Conservation (phyloP, 2,888 invertebrate species). For the Amblyjoppa proteus region DNA sequence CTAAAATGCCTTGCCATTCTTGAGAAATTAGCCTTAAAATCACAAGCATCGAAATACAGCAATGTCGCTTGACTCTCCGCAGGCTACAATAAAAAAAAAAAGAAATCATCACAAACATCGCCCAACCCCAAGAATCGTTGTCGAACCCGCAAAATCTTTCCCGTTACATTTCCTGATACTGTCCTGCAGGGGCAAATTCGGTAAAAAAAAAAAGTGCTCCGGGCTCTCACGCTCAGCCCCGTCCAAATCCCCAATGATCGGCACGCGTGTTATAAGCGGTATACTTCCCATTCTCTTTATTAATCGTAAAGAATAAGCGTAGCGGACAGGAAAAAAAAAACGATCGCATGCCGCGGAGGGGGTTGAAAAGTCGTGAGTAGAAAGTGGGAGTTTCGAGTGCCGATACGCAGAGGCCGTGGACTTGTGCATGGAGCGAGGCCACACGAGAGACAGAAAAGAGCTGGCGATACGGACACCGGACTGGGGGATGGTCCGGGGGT, state of each 20-base stretch:
- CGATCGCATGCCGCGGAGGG: constrained; percentile 9
- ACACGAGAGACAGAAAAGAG: constrained; percentile 36
- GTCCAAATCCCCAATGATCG: constrained; percentile 57
- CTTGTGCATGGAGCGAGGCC: constrained; percentile 31
- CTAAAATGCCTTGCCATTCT: background rate
- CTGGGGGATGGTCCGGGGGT: constrained; percentile 32
- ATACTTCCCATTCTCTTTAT: constrained; percentile 30
- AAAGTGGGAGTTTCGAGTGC: constrained; percentile 58
- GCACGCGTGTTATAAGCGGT: constrained; percentile 54
- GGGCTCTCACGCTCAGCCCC: constrained; percentile 27
- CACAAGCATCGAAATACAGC: background rate
- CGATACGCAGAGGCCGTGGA: constrained; percentile 49
- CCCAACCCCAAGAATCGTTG: background rate
- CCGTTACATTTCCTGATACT: constrained; percentile 8
- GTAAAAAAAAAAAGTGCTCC: constrained; percentile 21
- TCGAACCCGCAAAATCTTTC: constrained; percentile 34
- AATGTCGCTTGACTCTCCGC: background rate
- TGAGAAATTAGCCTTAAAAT: background rate
- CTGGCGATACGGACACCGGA: constrained; percentile 41
- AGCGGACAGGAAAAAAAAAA: constrained; percentile 38
- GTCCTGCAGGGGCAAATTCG: constrained; percentile 27
- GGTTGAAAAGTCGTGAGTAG: constrained; percentile 53
- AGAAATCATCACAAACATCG: background rate
- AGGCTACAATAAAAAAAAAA: background rate
- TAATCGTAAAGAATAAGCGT: constrained; percentile 52